A percentile compares a stretch with the other conserved stretches of the same genome.
phyloP scores from a whole-genome alignment of 1,140 invertebrate genomes.

The Rhagoletis pomonella region DNA sequence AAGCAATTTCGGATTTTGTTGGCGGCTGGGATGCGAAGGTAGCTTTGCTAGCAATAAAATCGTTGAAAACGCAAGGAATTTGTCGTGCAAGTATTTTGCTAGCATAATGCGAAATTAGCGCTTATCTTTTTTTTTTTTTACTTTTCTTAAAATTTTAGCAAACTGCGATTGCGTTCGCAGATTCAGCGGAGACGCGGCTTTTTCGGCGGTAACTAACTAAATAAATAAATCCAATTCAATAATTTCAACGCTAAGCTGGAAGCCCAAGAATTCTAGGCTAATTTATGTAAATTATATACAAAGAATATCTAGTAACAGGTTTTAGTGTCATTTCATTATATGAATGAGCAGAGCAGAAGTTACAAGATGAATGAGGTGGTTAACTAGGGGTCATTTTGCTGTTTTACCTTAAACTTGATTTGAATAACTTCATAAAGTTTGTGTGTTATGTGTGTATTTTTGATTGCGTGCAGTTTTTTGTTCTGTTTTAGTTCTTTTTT shows the following conservation, averaged over 20 bases:
- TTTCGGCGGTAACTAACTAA: background rate
- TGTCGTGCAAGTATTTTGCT: slow-evolving; percentile 2
- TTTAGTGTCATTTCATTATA: slow-evolving; percentile 16
- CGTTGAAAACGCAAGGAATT: background rate
- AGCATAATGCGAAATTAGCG: background rate
- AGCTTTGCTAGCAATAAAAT: slow-evolving; percentile 12
- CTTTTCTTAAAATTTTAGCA: background rate
- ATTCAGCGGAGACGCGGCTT: background rate
- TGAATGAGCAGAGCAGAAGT: background rate
- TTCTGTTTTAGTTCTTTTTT: background rate
- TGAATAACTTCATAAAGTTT: background rate
- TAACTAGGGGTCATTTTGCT: background rate
- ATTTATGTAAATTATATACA: slow-evolving; percentile 47
- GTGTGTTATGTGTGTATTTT: background rate
- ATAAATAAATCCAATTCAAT: background rate
- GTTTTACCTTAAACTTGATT: slow-evolving; percentile 25
- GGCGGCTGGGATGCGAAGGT: background rate
- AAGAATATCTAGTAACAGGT: slow-evolving; percentile 5
- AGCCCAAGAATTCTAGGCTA: background rate
- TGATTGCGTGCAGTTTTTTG: background rate
- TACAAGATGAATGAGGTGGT: too few relatives aligned
- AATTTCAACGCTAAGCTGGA: background rate
- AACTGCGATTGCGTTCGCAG: background rate
- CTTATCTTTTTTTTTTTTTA: background rate
- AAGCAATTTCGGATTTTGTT: background rate